Base-by-base conservation (phyloP, 2,113 vertebrate genomes). In the Tychaedon coryphoeus region DNA sequence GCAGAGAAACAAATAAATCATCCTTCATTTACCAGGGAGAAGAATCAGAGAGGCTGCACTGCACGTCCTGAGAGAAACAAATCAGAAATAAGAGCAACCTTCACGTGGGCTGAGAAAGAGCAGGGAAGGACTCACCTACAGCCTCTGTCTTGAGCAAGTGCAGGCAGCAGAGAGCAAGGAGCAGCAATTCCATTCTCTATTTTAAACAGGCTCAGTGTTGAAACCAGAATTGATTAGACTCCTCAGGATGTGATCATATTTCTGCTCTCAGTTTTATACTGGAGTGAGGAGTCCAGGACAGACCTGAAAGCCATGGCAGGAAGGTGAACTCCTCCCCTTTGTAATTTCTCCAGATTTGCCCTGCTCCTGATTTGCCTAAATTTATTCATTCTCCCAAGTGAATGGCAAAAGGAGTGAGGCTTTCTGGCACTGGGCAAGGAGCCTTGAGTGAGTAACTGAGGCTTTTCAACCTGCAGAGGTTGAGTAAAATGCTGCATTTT, bases 311-410 rank as follows among this genome's bases (percentile, higher is more conserved):
- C 90, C 90, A 79, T 94, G 70, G 81, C 86, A 92, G 96, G 95
- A 92, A 92, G 90, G 93, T 94, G 92, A 96, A 94, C 97, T 96
- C 97, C 97, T 97, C 96, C 96, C 94, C 93, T 92, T 97, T 96
- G 92, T 89, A 66, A 94, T 95, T 95, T 89, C 92, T 95, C 92
- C 97, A 83, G 93, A 95, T 85, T 90, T 77, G 66, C 65, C 84
- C 72, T 58, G 82, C 76, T 93, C 88, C 90, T 92, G 67, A 90
- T 96, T 96, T 95, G 93, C 79, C 79, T 95, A 5, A 10, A 71
- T 77, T 34, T 74, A 80, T 92, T 94, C 64, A 47, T 69, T 60
- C 76, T 64, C 43, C 31, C 3, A 23, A 69, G 67, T 16, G 61
- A 48, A 67, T 64, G 60, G 80, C 79, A 62, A 22, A 75, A 38